Conservation (phyloP, 1,140 invertebrate genomes). For the Diorhabda sublineata region DNA sequence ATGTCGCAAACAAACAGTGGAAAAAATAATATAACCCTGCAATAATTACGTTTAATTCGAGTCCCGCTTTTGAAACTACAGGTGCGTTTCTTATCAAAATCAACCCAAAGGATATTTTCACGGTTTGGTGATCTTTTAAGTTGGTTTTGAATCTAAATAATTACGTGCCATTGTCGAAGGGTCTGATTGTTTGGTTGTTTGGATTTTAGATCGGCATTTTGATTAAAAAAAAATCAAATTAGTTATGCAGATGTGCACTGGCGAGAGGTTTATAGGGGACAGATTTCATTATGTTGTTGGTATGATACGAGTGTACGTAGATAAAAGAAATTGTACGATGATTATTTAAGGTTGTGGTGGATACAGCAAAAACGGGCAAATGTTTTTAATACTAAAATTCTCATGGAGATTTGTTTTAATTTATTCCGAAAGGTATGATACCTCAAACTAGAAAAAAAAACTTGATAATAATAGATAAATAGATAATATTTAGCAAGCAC, state of each 20-base stretch:
- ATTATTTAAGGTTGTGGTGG: not conserved
- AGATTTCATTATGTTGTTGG: not conserved
- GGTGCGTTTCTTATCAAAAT: conserved; percentile 2
- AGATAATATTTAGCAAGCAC: too few species aligned
- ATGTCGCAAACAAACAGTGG: too few species aligned
- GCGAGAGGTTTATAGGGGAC: not conserved
- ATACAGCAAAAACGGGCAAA: not conserved
- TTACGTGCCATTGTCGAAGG: not conserved
- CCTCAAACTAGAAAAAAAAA: too few species aligned
- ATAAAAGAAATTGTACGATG: not conserved
- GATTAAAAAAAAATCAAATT: conserved; percentile 1
- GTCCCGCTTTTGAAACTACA: not conserved
- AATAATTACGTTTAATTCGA: too few species aligned
- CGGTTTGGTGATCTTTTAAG: not conserved
- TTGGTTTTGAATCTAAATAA: not conserved
- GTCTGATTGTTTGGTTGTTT: conserved; percentile 1
- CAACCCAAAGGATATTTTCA: conserved; percentile 2
- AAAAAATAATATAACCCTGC: too few species aligned
- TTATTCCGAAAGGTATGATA: too few species aligned
- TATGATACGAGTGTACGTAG: not conserved
- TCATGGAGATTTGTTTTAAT: not conserved
- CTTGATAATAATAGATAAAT: too few species aligned
- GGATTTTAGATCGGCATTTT: conserved; percentile 2
- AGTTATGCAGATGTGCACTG: conserved; percentile 1
- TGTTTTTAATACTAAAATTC: not conserved